phyloP scores from a whole-genome alignment of 2,113 vertebrate genomes.

The Ciconia maguari region DNA sequence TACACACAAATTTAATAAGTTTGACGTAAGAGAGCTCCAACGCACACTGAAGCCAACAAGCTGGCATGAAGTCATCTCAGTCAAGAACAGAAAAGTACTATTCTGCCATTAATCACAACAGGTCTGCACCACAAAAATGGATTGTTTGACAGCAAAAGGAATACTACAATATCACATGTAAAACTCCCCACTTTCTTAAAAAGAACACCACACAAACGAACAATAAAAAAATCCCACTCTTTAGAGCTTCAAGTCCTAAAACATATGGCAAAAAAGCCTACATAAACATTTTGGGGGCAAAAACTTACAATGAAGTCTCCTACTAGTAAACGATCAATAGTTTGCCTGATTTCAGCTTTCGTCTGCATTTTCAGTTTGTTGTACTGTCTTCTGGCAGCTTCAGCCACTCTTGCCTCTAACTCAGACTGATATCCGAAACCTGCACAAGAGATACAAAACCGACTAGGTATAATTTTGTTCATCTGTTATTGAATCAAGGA shows the following conservation, averaged over 20 bases:
- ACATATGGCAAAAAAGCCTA: background rate
- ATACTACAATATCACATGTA: background rate
- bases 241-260: background rate
- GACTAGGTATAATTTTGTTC: background rate
- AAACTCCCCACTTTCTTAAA: background rate
- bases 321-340: conserved; percentile 92
- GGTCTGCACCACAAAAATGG: background rate
- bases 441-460: conserved; percentile 40
- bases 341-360: conserved; percentile 96
- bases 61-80: background rate
- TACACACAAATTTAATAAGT: background rate
- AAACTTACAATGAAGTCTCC: conserved; percentile 97
- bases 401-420: conserved; percentile 91
- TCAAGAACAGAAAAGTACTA: background rate
- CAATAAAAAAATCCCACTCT: background rate
- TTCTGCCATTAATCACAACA: background rate
- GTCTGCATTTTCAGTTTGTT: conserved; percentile 99
- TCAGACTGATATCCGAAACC: conserved; percentile 98
- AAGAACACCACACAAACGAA: background rate
- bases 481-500: background rate
- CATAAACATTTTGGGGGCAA: background rate
- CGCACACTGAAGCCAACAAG: background rate
- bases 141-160: background rate
- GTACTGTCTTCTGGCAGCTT: conserved; percentile 94
- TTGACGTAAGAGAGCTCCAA: background rate